These are phyloP conservation scores for Drosophila busckii DNA, from an alignment of 1,140 invertebrate species.

Conservation along the genomic window DNA sequence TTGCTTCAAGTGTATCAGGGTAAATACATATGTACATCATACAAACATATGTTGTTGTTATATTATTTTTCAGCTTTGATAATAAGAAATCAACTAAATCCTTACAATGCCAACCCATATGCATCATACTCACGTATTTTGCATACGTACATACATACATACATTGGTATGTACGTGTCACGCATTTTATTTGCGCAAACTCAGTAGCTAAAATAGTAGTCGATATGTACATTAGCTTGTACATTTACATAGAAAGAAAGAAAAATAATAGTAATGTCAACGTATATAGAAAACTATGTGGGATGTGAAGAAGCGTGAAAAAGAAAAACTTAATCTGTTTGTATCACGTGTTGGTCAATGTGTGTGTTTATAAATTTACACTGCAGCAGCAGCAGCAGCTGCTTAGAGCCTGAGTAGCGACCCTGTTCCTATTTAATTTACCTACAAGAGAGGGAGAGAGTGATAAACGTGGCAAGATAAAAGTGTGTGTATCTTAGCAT, in stretches of 20 bases:
- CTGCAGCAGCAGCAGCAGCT: constrained; percentile 6
- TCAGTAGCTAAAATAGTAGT: constrained; percentile 48
- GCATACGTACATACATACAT: constrained; percentile 1
- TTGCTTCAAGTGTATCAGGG: constrained; percentile 48
- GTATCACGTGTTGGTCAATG: no score
- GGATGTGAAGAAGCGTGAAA: no score
- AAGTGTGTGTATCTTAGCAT: constrained; percentile 6
- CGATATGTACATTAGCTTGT: no score
- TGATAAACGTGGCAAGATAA: constrained; percentile 23
- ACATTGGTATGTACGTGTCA: constrained; percentile 7
- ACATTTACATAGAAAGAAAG: constrained; percentile 33
- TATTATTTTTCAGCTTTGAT: no score
- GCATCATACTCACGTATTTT: constrained; percentile 7
- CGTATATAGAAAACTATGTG: not conserved
- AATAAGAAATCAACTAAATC: no score
- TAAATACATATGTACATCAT: no score
- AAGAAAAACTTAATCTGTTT: no score
- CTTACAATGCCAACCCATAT: constrained; percentile 1
- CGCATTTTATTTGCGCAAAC: constrained; percentile 44
- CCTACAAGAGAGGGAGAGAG: not conserved
- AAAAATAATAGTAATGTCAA: constrained; percentile 27
- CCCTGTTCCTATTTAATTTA: constrained; percentile 8
- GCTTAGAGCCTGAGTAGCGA: constrained; percentile 13
- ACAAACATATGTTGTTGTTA: no score
- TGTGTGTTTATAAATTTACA: constrained; percentile 16